phyloP scores from a whole-genome alignment of 2,113 vertebrate genomes.

The Microtus richardsoni region DNA sequence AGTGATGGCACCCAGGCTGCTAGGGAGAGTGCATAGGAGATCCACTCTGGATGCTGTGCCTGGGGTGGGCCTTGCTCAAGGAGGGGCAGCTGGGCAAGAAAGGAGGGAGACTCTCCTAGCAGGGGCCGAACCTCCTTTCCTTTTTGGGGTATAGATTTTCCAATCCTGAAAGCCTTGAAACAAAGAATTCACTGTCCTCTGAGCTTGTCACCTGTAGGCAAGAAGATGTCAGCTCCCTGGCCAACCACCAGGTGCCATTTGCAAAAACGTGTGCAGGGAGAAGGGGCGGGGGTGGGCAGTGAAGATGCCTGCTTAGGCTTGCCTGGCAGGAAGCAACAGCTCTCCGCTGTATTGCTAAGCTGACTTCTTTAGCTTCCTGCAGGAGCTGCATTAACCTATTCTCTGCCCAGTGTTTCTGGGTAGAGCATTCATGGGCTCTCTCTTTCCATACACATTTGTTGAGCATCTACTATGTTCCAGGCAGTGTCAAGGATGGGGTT shows the following conservation, averaged over 20 bases:
- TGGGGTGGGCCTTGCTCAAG: background rate
- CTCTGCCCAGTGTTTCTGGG: background rate
- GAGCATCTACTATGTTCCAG: background rate
- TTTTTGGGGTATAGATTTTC: conserved; percentile 5
- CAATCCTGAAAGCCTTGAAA: conserved; percentile 37
- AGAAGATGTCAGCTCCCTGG: conserved; percentile 47
- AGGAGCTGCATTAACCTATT: background rate
- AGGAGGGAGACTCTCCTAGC: background rate
- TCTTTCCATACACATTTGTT: background rate
- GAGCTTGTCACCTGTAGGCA: conserved; percentile 60
- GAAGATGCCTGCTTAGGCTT: conserved; percentile 59
- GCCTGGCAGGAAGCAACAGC: conserved; percentile 61
- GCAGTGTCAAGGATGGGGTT: background rate
- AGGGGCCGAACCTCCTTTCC: background rate
- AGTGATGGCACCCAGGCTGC: conserved; percentile 17
- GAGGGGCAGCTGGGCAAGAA: background rate
- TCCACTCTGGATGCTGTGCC: background rate
- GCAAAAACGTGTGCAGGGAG: background rate
- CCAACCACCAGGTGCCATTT: conserved; percentile 53
- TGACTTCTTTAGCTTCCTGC: conserved; percentile 12
- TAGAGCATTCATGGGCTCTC: background rate
- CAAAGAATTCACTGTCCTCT: conserved; percentile 62
- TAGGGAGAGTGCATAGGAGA: background rate
- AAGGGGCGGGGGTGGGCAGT: background rate
- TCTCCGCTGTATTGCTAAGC: conserved; percentile 29